These are phyloP conservation scores for Microvelia longipes DNA, from an alignment of 1,140 invertebrate species.

Conservation along the genomic window DNA sequence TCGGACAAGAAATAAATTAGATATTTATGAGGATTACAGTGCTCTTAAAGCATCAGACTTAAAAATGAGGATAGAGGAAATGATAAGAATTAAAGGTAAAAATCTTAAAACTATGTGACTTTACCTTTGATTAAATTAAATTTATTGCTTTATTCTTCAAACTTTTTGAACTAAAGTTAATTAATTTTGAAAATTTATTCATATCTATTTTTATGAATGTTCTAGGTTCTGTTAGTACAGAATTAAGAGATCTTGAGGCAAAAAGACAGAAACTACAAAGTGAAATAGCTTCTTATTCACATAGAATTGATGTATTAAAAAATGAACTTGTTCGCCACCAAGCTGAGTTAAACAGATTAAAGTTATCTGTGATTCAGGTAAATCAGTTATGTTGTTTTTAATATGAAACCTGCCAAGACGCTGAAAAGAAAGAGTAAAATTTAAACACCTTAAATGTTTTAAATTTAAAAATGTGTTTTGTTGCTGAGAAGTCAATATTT, in stretches of 20 bases:
- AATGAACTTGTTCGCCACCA: constrained; percentile 64
- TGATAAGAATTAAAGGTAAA: constrained; percentile 71
- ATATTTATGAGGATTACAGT: constrained; percentile 63
- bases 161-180: background rate
- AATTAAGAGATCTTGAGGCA: constrained; percentile 74
- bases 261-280: constrained; percentile 67
- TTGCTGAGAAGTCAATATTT: no score
- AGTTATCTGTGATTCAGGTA: constrained; percentile 82
- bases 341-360: constrained; percentile 72
- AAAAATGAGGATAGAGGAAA: constrained; percentile 73
- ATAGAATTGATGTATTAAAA: constrained; percentile 72
- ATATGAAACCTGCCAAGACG: no score
- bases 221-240: constrained; percentile 69
- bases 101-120: no score
- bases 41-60: constrained; percentile 60
- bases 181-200: background rate
- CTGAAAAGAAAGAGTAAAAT: no score
- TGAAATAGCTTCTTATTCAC: constrained; percentile 64
- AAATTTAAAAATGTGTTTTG: no score
- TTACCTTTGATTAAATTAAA: no score
- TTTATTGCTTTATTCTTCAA: no score
- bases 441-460: no score
- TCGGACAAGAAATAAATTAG: constrained; percentile 51
- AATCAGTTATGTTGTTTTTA: no score
- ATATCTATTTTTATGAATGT: background rate